Evolutionary conservation across 2,888 invertebrate genomes (phyloP), one percentile per base, ranked within the genome.

Genomic region (Drosophila prostipennis): DNA sequence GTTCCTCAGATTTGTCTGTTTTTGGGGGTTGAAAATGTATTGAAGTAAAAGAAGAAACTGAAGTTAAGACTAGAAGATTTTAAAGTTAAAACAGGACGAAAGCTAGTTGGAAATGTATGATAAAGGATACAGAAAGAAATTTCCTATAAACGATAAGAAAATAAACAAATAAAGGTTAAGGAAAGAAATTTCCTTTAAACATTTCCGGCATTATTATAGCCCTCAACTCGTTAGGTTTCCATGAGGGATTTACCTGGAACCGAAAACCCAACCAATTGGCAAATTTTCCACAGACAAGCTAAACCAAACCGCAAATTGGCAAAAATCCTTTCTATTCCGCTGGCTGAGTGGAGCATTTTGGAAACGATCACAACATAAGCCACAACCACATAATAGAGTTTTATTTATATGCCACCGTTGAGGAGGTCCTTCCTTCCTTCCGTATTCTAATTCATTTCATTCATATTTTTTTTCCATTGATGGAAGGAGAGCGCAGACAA

Each of bases 341-440:
- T 43, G 39, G 55, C 36, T 59, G 58, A 59, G 60, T 42, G 36
- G 45, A 74, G 71, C 67, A 73, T 70, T 76, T 77, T 37, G 64
- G 74, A 75, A 73, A 69, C 78, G 82, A 83, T 87, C 82, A 81
- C 51, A 78, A 74, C 82, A 85, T 73, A 78, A 81, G 85, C 87
- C 85, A 64, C 85, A 83, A 77, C 85, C 83, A 72, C 87, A 87
- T 81, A 81, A 87, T 87, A 79, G 60, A 87, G 72, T 84, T 84
- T 87, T 78, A 84, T 87, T 81, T 77, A 78, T 82, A 45, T 69
- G 45, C 71, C 53, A 63, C 71, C 61, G 72, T 39, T 26, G 54
- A 26, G 59, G 60, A 49, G 42, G 51, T 42, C 26, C 32, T 45
- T 29, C 26, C 57, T n/a, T 10, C 57, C 56, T n/a, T 10, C 26